These are phyloP conservation scores for Penaeus chinensis DNA, from an alignment of 1,140 invertebrate species.

Conservation along the genomic window DNA sequence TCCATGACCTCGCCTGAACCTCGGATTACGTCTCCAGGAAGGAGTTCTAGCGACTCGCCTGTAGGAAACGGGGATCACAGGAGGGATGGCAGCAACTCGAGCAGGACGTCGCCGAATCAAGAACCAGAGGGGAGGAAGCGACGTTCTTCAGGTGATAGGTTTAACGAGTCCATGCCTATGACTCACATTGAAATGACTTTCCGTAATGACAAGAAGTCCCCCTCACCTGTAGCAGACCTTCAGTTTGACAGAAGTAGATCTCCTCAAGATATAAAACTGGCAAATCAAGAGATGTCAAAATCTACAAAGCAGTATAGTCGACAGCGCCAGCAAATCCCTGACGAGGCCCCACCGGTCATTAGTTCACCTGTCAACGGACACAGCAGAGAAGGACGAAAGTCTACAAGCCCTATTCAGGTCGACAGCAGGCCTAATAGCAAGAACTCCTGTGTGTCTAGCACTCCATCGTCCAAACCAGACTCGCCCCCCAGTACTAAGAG, in stretches of 20 bases:
- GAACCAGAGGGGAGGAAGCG: constrained; percentile 25
- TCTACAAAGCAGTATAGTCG: constrained; percentile 2
- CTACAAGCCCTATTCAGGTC: constrained; percentile 3
- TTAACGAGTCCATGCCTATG: constrained; percentile 41
- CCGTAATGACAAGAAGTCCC: constrained; percentile 22
- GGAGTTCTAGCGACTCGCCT: constrained; percentile 26
- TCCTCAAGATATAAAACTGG: too few relatives aligned
- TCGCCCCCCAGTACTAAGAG: constrained; percentile 41
- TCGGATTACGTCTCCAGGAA: constrained; percentile 12
- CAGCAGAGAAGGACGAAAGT: constrained; percentile 20
- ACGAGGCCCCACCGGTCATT: constrained; percentile 17
- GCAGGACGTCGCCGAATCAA: not conserved
- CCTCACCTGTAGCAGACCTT: not conserved
- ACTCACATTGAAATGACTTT: constrained; percentile 47
- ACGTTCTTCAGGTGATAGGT: constrained; percentile 23
- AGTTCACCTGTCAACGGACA: not conserved
- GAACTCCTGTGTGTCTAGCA: constrained; percentile 21
- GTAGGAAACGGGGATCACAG: constrained; percentile 5
- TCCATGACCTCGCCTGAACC: constrained; percentile 26
- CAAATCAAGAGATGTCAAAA: too few relatives aligned
- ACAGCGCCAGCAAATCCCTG: constrained; percentile 17
- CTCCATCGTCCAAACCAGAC: not conserved
- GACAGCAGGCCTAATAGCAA: constrained; percentile 8
- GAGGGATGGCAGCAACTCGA: not conserved
- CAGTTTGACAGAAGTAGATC: not conserved